Percentiles rank a stretch among this genome's conserved stretches.
Conservation (phyloP, 1,140 invertebrate species). For the Archivesica marissinica region DNA sequence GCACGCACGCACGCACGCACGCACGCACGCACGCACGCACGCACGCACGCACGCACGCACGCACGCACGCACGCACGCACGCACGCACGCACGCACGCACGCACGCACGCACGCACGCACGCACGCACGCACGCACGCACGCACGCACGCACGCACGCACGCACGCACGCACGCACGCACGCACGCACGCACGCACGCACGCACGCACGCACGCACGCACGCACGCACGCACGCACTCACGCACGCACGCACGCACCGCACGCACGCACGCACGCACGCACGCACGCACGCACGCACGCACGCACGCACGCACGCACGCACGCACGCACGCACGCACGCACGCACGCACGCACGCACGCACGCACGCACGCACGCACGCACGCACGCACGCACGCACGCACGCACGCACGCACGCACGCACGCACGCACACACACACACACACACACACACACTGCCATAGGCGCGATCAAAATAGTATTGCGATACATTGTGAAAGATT, state of each 20-base stretch:
- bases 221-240: too few species aligned
- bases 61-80: constrained; percentile 1
- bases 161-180: constrained; percentile 1
- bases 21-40: constrained; percentile 1
- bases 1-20: constrained; percentile 1
- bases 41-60: constrained; percentile 1
- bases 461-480: too few species aligned
- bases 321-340: too few species aligned
- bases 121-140: constrained; percentile 1
- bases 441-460: too few species aligned
- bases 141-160: constrained; percentile 1
- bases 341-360: too few species aligned
- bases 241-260: too few species aligned
- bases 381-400: too few species aligned
- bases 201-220: constrained; percentile 1
- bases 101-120: constrained; percentile 1
- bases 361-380: too few species aligned
- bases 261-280: too few species aligned
- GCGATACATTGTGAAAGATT: too few species aligned
- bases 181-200: constrained; percentile 1
- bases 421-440: too few species aligned
- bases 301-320: constrained; percentile 1
- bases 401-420: too few species aligned
- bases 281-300: constrained; percentile 1
- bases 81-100: constrained; percentile 1